These are phyloP conservation scores for Cebuella pygmaea DNA, from an alignment of 2,797 vertebrate species.

Conservation along the genomic window DNA sequence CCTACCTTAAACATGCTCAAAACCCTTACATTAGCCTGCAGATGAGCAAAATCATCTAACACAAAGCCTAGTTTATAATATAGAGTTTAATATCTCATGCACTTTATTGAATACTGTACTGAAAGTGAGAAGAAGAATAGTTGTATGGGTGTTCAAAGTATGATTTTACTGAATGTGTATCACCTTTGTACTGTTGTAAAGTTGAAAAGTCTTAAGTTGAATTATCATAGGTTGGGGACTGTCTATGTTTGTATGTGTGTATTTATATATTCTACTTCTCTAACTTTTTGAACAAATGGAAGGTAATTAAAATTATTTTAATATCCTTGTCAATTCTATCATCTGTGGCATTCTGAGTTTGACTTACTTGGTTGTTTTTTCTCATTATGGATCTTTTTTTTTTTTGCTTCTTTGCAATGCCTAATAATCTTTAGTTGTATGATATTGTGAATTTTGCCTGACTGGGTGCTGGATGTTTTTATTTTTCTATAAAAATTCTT, in stretches of 20 bases:
- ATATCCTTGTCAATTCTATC: not conserved
- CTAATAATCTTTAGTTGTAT: not conserved
- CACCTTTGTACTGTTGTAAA: not conserved
- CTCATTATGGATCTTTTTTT: not conserved
- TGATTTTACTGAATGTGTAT: not conserved
- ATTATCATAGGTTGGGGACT: not conserved
- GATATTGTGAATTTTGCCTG: not conserved
- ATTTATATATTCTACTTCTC: not conserved
- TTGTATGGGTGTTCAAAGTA: not conserved
- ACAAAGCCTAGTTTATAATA: not conserved
- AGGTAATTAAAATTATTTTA: not conserved
- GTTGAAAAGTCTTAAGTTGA: not conserved
- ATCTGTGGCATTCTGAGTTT: not conserved
- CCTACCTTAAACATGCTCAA: not conserved
- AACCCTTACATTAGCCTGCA: not conserved
- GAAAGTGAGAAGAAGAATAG: not conserved
- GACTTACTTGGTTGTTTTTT: not conserved
- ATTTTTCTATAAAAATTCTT: slow-evolving; percentile 3
- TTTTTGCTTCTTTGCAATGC: not conserved
- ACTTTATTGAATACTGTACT: not conserved
- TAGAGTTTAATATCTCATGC: not conserved
- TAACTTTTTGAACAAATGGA: not conserved
- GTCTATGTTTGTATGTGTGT: not conserved
- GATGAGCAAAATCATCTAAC: not conserved
- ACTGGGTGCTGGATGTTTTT: not conserved